Evolutionary conservation across 2,113 vertebrate species (phyloP).

Genomic region (Heterochromis multidens): DNA sequence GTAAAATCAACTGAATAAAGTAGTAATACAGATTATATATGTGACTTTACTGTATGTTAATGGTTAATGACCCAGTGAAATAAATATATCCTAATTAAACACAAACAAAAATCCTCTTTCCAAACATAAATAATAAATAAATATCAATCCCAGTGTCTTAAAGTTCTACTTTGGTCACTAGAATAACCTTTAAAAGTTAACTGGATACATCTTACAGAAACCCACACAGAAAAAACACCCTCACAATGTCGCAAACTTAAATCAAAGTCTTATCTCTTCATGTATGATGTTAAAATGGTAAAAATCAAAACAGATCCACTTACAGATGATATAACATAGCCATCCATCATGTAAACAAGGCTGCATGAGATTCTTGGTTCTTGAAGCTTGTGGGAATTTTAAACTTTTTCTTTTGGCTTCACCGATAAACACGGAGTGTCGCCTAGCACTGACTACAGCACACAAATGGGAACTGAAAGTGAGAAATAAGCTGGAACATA

Average conservation of each 20-base stretch:
- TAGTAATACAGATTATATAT: neutral
- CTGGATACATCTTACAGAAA: neutral
- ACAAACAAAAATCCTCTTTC: neutral
- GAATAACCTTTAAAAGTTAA: neutral
- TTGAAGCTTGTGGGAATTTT: conserved; percentile 16
- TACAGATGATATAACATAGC: conserved; percentile 60
- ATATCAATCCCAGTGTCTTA: neutral
- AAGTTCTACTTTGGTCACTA: neutral
- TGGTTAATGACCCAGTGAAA: neutral
- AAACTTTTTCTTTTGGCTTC: conserved; percentile 43
- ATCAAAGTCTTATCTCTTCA: neutral
- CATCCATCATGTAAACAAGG: conserved; percentile 61
- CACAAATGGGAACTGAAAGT: conserved; percentile 67
- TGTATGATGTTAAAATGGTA: neutral
- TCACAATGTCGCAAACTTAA: neutral
- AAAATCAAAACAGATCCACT: conserved; percentile 31
- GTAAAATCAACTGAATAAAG: neutral
- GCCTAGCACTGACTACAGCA: conserved; percentile 25
- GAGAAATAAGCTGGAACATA: conserved; percentile 37
- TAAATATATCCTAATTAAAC: neutral
- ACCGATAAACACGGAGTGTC: conserved; percentile 29
- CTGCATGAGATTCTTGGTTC: conserved; percentile 40
- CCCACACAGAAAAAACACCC: neutral
- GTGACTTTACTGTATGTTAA: neutral
- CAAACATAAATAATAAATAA: neutral